A percentile compares a stretch with the other conserved stretches of the same genome.
These are phyloP conservation scores for Heterohyrax brucei DNA, from an alignment of 2,797 vertebrate species.

Conservation along the genomic window DNA sequence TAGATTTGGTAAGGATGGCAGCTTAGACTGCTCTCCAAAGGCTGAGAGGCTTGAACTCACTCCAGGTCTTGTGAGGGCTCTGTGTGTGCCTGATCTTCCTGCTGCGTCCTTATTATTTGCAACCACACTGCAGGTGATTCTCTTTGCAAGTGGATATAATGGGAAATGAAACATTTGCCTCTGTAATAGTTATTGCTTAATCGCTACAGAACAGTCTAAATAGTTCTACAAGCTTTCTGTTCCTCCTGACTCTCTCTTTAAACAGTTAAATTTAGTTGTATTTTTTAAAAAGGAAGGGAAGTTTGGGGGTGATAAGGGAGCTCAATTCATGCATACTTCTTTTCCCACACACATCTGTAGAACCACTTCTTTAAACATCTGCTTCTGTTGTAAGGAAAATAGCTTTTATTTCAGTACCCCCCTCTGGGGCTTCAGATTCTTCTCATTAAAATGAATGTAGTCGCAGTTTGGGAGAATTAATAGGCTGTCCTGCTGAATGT, in stretches of 20 bases:
- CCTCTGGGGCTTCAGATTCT: slow-evolving; percentile 38
- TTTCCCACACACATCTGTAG: slow-evolving; percentile 44
- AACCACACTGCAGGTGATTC: slow-evolving; percentile 38
- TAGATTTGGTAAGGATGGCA: slow-evolving; percentile 22
- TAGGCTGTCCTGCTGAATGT: slow-evolving; percentile 53
- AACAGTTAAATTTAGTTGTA: slow-evolving; percentile 57
- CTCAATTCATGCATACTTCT: slow-evolving; percentile 3
- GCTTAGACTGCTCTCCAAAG: slow-evolving; percentile 3
- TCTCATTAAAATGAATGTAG: slow-evolving; percentile 73
- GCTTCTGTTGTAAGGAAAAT: slow-evolving; percentile 69
- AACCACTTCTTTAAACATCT: slow-evolving; percentile 78
- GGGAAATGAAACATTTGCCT: slow-evolving; percentile 70
- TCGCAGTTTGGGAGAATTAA: slow-evolving; percentile 75
- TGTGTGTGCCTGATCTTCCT: not conserved
- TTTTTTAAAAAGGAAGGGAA: slow-evolving; percentile 12
- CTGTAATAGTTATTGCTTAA: slow-evolving; percentile 59
- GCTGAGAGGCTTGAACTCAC: not conserved
- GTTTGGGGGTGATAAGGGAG: not conserved
- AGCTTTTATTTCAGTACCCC: slow-evolving; percentile 63
- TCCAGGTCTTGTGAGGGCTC: not conserved
- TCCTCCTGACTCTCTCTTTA: slow-evolving; percentile 52
- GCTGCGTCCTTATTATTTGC: not conserved
- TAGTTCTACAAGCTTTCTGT: slow-evolving; percentile 56
- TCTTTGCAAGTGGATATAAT: slow-evolving; percentile 71
- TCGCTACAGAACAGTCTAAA: slow-evolving; percentile 51